A percentile compares a stretch with the other conserved stretches of the same genome.
Evolutionary conservation across 2,113 vertebrate genomes (phyloP).

Genomic region (Eolophus roseicapilla): DNA sequence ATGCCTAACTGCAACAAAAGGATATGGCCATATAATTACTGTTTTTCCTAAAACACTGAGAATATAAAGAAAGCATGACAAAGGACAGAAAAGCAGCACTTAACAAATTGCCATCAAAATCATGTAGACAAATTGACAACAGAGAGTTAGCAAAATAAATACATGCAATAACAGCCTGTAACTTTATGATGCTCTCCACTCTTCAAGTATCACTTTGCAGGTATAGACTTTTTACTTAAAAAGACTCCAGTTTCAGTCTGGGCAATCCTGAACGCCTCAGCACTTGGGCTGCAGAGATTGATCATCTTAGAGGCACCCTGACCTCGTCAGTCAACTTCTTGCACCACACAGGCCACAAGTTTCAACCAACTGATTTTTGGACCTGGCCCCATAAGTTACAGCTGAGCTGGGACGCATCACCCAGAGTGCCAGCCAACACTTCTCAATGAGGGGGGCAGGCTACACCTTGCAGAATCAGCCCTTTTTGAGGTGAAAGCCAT

Average conservation of each 20-base stretch:
- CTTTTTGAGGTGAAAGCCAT: not conserved
- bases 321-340: not conserved
- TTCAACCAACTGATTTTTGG: not conserved
- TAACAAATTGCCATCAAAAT: not conserved
- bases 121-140: not conserved
- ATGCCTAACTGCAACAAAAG: not conserved
- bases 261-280: not conserved
- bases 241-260: not conserved
- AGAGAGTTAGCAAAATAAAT: not conserved
- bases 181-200: not conserved
- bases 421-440: not conserved
- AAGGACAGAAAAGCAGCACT: not conserved
- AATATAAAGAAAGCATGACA: not conserved
- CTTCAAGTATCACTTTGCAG: accelerated
- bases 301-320: not conserved
- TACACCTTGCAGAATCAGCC: not conserved
- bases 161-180: not conserved
- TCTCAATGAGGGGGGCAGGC: not conserved
- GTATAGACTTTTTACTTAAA: not conserved
- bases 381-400: accelerated
- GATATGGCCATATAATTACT: not conserved
- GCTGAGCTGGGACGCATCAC: not conserved
- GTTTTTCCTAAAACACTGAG: not conserved
- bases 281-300: accelerated
- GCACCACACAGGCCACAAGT: not conserved